Evolutionary conservation across 2,888 invertebrate genomes (phyloP), one percentile per base, ranked within the genome.

Genomic region (Microdon myrmicae): DNA sequence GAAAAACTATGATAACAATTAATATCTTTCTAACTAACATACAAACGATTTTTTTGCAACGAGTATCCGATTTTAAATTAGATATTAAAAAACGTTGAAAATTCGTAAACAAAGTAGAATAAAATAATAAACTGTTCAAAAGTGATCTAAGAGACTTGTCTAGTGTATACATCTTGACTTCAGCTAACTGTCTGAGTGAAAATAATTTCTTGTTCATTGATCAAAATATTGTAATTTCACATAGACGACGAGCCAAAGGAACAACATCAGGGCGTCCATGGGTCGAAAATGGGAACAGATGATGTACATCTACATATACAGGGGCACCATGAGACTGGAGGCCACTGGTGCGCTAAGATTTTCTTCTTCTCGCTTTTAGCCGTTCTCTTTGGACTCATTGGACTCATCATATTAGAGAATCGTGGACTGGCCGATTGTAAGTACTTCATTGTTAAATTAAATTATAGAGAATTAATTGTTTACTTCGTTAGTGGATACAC

Each of bases 341-440:
- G 92, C 20, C 90, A 91, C 74, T 87, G 90, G 84, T 91, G 90
- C 79, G 90, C 92, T 22, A 91, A 91, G 81, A 82, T 92, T 48
- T 84, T 92, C 71, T 93, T 93, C 79, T 91, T 92, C 74, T 81
- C 86, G 1, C 80, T 93, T 16, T 82, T 92, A 68, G 87, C 87
- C 37, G 84, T 88, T 47, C 83, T 93, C 20, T 78, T 88, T 56
- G 86, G 88, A 34, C 83, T 91, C 53, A 85, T 92, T 74, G 90
- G 90, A 54, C 79, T 92, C 41, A 90, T 92, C 59, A 89, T 92
- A 71, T 79, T 89, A 55, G 90, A 92, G 80, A 89, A 91, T 75
- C 85, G 90, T 74, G 92, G 91, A 25, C 82, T 88, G 26, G 85
- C 87, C 38, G 90, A 92, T 78, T 85, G 92, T 92, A 80, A 86